Base-by-base conservation (phyloP, 2,797 vertebrate genomes). In the Chelidonichthys spinosus region DNA sequence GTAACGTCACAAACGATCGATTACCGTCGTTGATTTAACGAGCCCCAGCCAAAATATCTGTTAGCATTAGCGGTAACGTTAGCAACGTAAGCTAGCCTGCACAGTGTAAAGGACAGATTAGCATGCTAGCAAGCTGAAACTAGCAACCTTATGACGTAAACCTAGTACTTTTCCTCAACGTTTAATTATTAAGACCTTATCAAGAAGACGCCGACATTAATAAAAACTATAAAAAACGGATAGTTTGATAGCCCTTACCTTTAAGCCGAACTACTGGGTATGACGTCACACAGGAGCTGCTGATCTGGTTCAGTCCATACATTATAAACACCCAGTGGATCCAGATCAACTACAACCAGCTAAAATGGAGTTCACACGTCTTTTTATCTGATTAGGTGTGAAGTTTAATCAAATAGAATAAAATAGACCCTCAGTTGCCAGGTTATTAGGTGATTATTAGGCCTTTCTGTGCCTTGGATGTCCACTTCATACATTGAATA, bases 91-190 rank as follows among this genome's bases (percentile, higher is more conserved):
- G 39, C 55, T 15, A 13, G 42, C 42, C 7, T 2, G 14, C 18
- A 11, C 32, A 9, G 46, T 2, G 17, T 10, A 43, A 7, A 2
- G 8, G 13, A 2, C 39, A 33, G 9, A 18, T 40, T 50, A 44
- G 3, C 47, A 11, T 3, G 6, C 15, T 61, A 10, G 13, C 6
- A 55, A 0, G 33, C 4, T 36, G 25, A 25, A 25, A 25, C 25
- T 25, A 25, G 13, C 6, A 55, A 0, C 54, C 4, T 36, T 1
- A 44, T 25, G 10, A 37, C 18, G 15, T 7, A 4, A 11, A 44
- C 0, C 1, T 13, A 46, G 7, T 14, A 3, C 1, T 7, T 44
- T 61, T 43, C 18, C 5, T 42, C 7, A 1, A 11, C 7, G 0
- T 36, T 1, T 50, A 42, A 56, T 5, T 1, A 11, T 14, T 55